Base-by-base conservation (phyloP, 2,113 vertebrate species). In the Lophura nycthemera region DNA sequence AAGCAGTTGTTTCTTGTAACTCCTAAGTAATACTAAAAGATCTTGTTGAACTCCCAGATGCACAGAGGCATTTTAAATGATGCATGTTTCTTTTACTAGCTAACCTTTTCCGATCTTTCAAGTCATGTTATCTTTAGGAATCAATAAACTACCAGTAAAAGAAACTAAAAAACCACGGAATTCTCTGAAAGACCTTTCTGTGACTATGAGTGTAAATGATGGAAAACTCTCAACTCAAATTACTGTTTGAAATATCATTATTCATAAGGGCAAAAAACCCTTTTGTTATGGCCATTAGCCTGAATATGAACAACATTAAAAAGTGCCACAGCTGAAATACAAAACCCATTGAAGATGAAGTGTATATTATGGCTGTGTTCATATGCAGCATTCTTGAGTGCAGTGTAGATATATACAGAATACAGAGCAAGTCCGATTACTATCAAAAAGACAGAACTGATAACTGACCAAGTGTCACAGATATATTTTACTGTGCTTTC, bases 11-110 rank as follows among this genome's bases (percentile, higher is more conserved):
- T 89, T 87, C 87, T 83, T 65, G 43, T 69, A 88, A 75, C 59
- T 95, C 74, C n/a, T 79, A 75, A 81, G 80, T 69, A 81, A 94
- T 73, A 19, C 52, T 93, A 85, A 94, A 73, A 83, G 67, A 64
- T 73, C 70, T 70, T 91, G 84, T 74, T 92, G 66, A 77, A 61
- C 27, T 93, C 81, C 89, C 71, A 59, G 38, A 89, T 70, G 84
- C 84, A 71, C 75, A 74, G 72, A 87, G 60, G 78, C 84, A 59
- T 96, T 96, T 95, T 87, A 85, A 91, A 87, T 79, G 54, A 93
- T 90, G 78, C 48, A 88, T 87, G 82, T 89, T 91, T 94, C 78
- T 89, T 87, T 94, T 79, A 61, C 86, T 72, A 89, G 59, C 70
- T 89, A 96, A 90, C 86, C 90, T 92, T 83, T 76, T 38, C 67